Evolutionary conservation across 2,113 vertebrate genomes (phyloP), one percentile per base, ranked within the genome.

Genomic region (Salvelinus namaycush): DNA sequence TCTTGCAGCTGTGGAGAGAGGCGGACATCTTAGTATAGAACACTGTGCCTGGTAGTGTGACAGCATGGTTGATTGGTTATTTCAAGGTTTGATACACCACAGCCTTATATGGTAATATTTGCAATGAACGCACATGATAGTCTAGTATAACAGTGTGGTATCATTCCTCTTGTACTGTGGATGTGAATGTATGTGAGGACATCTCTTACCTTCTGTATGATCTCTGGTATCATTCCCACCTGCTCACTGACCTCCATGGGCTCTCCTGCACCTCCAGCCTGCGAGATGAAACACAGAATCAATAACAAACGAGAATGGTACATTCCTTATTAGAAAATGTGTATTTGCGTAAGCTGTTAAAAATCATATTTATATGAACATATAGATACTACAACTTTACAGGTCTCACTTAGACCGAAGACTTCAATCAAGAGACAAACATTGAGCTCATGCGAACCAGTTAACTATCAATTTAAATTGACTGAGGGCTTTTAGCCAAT

Each of bases 221-320:
- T 96, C 83, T 96, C 95, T 0, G 95, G 92, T 0, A 94, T 96
- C 95, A 96, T 97, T 85, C 95, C 96, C 0, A 93, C 94, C 51
- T 96, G 92, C 68, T 97, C 96, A 1, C 93, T 95, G 80, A 97
- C 80, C 8, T 96, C 96, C 96, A 97, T 96, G 2, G 95, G 84
- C 68, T 97, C 96, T 0, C 94, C 94, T 0, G 94, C 92, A 0
- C 93, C 95, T 93, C 93, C 95, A 93, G 96, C 81, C 0, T 87
- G 24, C 39, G 22, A 49, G 22, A 48, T 1, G 64, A 29, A 29
- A 57, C 16, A 54, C 1, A 54, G 51, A 54, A 44, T 44, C 7
- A 9, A 39, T 39, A 39, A 39, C 39, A 44, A 44, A 44, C 2
- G 8, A 44, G 39, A 11, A 44, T 44, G 9, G 9, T 44, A 44